Base-by-base conservation (phyloP, 2,888 invertebrate genomes). In the Agrenia bidenticulata region DNA sequence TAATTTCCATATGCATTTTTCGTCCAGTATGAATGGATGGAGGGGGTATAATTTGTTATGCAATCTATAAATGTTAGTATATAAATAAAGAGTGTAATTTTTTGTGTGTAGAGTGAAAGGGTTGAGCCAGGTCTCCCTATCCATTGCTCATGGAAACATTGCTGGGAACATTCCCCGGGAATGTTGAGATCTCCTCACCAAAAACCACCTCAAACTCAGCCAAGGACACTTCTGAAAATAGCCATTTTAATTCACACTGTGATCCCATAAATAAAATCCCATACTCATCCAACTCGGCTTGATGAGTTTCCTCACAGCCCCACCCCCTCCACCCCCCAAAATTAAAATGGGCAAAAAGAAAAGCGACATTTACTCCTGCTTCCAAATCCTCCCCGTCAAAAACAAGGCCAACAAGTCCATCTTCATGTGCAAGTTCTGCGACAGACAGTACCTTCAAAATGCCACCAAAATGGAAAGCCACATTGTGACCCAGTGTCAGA, bases 361-460 rank as follows among this genome's bases (percentile, higher is more conserved):
- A 51, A 62, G 62, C 41, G 68, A 68, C 60, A 68, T 68, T 68
- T 68, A 68, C 51, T 64, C 64, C 17, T 68, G 68, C 50, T 68
- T 68, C 37, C 62, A 64, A 64, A 68, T 68, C 56, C 55, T 68
- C 59, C 62, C 68, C 1, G 62, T 63, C 32, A 68, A 68, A 37
- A 68, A 68, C 64, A 68, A 68, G 60, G 68, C 68, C 13, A 68
- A 68, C 51, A 68, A 68, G 54, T 64, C 64, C 15, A 68, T 68
- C 54, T 68, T 68, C 68, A 64, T 64, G 57, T 68, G 68, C 55
- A 68, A 68, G 49, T 68, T 68, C 54, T 68, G 68, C 26, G 68
- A 68, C 42, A 64, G 68, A 37, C 64, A 68, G 54, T 68, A 57
- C 21, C 26, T 57, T 23, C 41, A 57, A 23, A 57, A 42, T 57